A percentile compares a stretch with the other conserved stretches of the same genome.
Conservation (phyloP, 2,797 vertebrate species). For the Trichosurus vulpecula region DNA sequence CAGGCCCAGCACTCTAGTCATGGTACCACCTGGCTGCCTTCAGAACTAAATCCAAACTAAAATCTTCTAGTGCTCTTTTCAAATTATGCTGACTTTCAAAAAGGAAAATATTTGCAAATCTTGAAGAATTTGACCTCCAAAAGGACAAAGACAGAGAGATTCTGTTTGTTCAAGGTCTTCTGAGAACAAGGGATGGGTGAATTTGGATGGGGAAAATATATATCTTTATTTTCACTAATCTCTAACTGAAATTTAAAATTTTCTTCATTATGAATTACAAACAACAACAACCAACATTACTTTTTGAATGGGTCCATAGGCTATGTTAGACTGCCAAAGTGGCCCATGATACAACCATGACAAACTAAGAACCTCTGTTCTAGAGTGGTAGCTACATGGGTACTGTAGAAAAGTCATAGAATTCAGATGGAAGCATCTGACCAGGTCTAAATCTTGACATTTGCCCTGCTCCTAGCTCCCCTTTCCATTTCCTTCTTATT, state of each 20-base stretch:
- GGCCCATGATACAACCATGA: not conserved
- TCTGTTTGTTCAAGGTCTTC: not conserved
- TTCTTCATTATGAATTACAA: not conserved
- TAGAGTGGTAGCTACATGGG: not conserved
- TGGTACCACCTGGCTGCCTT: not conserved
- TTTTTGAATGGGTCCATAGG: not conserved
- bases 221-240: not conserved
- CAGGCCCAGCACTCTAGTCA: not conserved
- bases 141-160: not conserved
- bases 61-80: not conserved
- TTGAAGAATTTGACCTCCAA: not conserved
- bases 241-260: not conserved
- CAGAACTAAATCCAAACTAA: not conserved
- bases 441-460: not conserved
- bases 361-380: not conserved
- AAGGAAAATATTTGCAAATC: not conserved
- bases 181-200: not conserved
- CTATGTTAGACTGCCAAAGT: not conserved
- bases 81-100: not conserved
- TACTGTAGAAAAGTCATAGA: not conserved
- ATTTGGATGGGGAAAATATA: not conserved
- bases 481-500: not conserved
- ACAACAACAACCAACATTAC: not conserved
- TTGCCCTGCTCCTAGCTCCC: not conserved
- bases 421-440: not conserved